Evolutionary conservation across 1,140 invertebrate genomes (phyloP).

Genomic region (Drosophila paulistorum): DNA sequence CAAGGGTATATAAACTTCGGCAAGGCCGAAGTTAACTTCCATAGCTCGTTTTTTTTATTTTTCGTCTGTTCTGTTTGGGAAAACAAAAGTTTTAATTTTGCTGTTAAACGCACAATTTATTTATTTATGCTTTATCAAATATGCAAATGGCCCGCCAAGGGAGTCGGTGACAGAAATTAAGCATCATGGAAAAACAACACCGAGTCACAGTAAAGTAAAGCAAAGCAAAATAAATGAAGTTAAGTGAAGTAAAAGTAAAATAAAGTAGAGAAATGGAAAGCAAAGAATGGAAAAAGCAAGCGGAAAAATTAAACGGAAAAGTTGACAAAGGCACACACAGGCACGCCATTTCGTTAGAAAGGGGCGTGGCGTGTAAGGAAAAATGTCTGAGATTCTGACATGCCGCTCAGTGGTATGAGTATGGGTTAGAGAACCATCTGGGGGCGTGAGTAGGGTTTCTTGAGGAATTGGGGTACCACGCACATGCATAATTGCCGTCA

Average conservation of each 20-base stretch:
- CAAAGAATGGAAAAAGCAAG: conserved; percentile 20
- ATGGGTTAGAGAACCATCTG: not conserved
- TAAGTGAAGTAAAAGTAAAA: conserved; percentile 2
- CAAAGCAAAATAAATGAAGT: conserved; percentile 3
- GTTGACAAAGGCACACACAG: conserved; percentile 9
- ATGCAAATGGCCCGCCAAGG: conserved; percentile 53
- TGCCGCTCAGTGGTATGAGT: not conserved
- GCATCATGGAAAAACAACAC: conserved; percentile 46
- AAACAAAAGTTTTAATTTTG: conserved; percentile 56
- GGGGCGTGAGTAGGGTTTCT: not conserved
- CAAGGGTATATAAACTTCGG: too few species aligned
- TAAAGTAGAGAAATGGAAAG: conserved; percentile 7
- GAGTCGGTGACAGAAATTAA: conserved; percentile 67
- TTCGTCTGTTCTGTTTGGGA: not conserved
- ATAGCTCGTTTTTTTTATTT: not conserved
- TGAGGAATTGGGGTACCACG: not conserved
- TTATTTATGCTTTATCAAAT: conserved; percentile 69
- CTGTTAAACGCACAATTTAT: conserved; percentile 61
- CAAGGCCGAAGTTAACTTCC: too few species aligned
- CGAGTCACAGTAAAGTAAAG: not conserved
- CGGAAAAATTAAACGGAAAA: conserved; percentile 41
- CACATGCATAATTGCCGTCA: conserved; percentile 36
- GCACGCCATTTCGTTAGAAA: conserved; percentile 35
- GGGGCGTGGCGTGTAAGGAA: conserved; percentile 33
- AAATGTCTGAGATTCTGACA: conserved; percentile 41